Evolutionary conservation across 2,797 vertebrate genomes (phyloP).

Genomic region (Hemitrygon akajei): DNA sequence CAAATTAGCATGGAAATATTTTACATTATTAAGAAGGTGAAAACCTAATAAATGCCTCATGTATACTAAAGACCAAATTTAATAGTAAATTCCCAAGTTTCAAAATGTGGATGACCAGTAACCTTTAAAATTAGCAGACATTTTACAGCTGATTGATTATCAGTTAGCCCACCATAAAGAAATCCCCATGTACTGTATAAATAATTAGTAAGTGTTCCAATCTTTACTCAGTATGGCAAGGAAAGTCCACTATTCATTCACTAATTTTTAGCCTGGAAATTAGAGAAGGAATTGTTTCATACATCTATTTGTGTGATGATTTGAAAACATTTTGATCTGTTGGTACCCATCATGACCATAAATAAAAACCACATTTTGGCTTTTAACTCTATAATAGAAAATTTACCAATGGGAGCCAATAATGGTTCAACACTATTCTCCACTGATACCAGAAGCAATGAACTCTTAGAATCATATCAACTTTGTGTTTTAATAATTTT

Average conservation of each 20-base stretch:
- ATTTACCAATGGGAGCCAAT: neutral
- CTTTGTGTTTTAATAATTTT: slow-evolving; percentile 2
- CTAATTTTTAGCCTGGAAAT: neutral
- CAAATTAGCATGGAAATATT: neutral
- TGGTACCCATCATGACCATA: neutral
- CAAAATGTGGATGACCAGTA: neutral
- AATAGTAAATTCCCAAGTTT: neutral
- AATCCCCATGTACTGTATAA: neutral
- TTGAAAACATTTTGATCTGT: neutral
- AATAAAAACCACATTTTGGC: neutral
- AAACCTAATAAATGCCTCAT: neutral
- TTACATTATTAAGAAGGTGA: neutral
- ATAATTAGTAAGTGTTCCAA: neutral
- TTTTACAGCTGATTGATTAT: neutral
- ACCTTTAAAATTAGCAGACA: neutral
- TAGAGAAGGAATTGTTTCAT: neutral
- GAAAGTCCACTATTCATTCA: neutral
- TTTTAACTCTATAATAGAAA: neutral
- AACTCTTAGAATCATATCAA: neutral
- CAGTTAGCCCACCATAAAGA: neutral
- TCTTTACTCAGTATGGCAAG: neutral
- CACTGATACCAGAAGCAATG: neutral
- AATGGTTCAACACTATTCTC: neutral
- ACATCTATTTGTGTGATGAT: neutral
- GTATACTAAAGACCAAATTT: neutral